Evolutionary conservation across 2,797 vertebrate species (phyloP).

Genomic region (Enteromius fasciolatus): DNA sequence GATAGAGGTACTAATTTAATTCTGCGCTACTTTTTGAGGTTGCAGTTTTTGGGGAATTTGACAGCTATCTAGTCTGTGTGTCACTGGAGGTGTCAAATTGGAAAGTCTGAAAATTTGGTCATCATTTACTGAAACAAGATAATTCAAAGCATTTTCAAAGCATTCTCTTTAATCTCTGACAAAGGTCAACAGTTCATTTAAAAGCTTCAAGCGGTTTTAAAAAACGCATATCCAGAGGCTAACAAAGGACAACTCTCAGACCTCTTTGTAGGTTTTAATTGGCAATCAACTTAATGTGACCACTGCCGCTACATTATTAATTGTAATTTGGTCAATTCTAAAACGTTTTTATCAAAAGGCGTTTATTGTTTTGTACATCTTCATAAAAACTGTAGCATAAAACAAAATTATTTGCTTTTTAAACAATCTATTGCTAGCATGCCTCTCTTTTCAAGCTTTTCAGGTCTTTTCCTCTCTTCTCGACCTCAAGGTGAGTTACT

Average conservation of each 20-base stretch:
- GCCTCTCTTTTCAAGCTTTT: conserved; percentile 56
- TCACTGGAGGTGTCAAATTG: not conserved
- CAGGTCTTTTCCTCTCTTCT: conserved; percentile 45
- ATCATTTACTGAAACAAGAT: not conserved
- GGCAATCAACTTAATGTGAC: conserved; percentile 13
- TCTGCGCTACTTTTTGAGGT: not conserved
- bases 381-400: not conserved
- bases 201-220: not conserved
- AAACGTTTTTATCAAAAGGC: not conserved
- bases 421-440: not conserved
- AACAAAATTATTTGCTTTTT: not conserved
- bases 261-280: conserved; percentile 6
- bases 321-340: conserved; percentile 6
- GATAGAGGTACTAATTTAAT: conserved; percentile 31
- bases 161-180: not conserved
- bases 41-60: conserved; percentile 20
- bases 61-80: not conserved
- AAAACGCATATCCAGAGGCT: not conserved
- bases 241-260: not conserved
- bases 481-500: conserved; percentile 78
- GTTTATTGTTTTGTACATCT: not conserved
- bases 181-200: conserved; percentile 6
- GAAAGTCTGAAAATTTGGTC: not conserved
- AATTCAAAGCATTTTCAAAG: not conserved
- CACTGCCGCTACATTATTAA: not conserved